phyloP scores from a whole-genome alignment of 2,797 vertebrate species.

The Hozukius guyotensis region DNA sequence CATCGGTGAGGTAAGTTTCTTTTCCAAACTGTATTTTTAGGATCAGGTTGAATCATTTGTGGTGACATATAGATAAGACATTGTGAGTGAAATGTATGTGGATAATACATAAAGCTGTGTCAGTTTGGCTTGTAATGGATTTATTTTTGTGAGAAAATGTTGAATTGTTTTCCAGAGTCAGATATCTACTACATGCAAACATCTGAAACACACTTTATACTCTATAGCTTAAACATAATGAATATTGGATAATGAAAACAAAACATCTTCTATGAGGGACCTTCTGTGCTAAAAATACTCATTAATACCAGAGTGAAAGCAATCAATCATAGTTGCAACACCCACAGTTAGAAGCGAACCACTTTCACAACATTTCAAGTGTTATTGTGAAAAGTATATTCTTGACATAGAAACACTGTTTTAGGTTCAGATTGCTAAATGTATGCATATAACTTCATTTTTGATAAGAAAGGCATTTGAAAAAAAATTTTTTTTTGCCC shows the following conservation, averaged over 20 bases:
- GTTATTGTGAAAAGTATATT: not conserved
- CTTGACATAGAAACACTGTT: not conserved
- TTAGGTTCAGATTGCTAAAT: not conserved
- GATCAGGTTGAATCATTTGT: not conserved
- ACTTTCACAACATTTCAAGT: not conserved
- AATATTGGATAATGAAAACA: not conserved
- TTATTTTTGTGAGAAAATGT: not conserved
- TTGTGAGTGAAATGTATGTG: not conserved
- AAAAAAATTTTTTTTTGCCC: not conserved
- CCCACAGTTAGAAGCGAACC: not conserved
- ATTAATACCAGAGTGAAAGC: not conserved
- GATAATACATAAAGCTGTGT: not conserved
- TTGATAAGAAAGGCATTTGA: not conserved
- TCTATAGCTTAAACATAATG: not conserved
- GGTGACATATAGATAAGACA: not conserved
- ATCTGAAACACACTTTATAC: not conserved
- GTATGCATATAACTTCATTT: not conserved
- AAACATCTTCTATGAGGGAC: not conserved
- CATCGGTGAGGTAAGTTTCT: constrained; percentile 49
- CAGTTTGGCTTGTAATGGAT: not conserved
- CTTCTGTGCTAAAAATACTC: not conserved
- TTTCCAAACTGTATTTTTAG: not conserved
- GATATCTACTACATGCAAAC: not conserved
- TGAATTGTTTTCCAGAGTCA: not conserved
- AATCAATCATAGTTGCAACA: not conserved